Evolutionary conservation across 2,797 vertebrate genomes (phyloP), one percentile per base, ranked within the genome.

Genomic region (Enteromius afrohamiltoni): DNA sequence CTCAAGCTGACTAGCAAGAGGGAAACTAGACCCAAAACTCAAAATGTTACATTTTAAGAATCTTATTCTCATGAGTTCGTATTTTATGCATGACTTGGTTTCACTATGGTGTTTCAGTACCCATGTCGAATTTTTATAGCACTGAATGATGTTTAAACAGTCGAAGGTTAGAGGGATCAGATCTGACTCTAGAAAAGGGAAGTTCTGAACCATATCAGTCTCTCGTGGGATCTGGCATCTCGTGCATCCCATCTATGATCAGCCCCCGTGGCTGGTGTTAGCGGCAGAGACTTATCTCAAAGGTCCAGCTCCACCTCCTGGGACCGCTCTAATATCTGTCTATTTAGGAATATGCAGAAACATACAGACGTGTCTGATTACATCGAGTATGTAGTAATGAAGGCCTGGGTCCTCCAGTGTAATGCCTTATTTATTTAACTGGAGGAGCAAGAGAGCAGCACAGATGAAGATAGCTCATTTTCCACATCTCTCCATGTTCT

Each of bases 391-490:
- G 90, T 94, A 94, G 87, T 87, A 95, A 95, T 94, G 90, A 94
- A 94, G 92, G 89, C 91, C 90, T 88, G 90, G 83, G 88, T 92
- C 93, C 92, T 92, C 90, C 93, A 93, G 89, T 91, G 83, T 95
- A 96, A 95, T 95, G 93, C 90, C 87, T 95, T 95, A 96, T 96
- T 96, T 96, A 95, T 95, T 95, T 95, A 93, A 93, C 91, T 91
- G 88, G 91, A 92, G 90, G 89, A 92, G 91, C 88, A 88, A 80
- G 82, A 84, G 86, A 93, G 90, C 76, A 84, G 92, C 88, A 84
- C 88, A 95, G 94, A 95, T 93, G 93, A 93, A 95, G 93, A 94
- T 93, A 88, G 82, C 89, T 90, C 80, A 85, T 87, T 88, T 92
- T 92, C 92, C 89, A 92, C 80, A 86, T 87, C 75, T 75, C 73